A percentile compares a stretch with the other conserved stretches of the same genome.
Conservation (phyloP, 2,113 vertebrate genomes). For the Heterotis niloticus region DNA sequence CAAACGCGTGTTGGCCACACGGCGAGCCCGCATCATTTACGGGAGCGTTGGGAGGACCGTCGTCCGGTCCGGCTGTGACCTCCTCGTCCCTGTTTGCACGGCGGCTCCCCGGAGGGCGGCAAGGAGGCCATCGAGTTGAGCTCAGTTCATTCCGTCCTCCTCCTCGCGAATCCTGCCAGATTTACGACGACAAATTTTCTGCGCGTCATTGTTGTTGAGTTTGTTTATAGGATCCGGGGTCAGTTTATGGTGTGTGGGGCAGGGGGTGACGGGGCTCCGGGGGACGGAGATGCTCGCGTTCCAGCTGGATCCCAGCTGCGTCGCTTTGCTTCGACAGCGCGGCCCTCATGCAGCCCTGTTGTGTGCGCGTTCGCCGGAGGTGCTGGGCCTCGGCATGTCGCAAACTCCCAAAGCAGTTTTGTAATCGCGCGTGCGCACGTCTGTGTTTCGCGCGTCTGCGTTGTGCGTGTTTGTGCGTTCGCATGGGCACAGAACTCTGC, state of each 20-base stretch:
- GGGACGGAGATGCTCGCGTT: neutral
- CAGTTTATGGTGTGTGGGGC: neutral
- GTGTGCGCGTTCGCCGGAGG: neutral
- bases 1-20: neutral
- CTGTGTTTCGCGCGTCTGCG: slow-evolving; percentile 7
- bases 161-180: neutral
- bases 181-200: neutral
- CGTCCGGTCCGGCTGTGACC: neutral
- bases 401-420: neutral
- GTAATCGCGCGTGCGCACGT: neutral
- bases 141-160: neutral
- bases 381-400: no score
- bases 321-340: neutral
- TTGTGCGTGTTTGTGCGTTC: slow-evolving; percentile 5
- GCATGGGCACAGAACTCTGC: neutral
- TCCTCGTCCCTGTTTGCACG: neutral
- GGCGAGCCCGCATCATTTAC: neutral
- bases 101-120: neutral
- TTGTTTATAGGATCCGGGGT: slow-evolving; percentile 5
- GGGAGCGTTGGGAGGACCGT: neutral
- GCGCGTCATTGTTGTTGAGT: slow-evolving; percentile 1
- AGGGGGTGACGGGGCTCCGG: neutral
- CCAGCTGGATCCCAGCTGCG: slow-evolving; percentile 3
- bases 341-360: neutral
- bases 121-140: neutral